Percentiles rank a stretch among this genome's conserved stretches.
These are phyloP conservation scores for Ypsolopha scabrella DNA, from an alignment of 2,888 invertebrate species.

Conservation along the genomic window DNA sequence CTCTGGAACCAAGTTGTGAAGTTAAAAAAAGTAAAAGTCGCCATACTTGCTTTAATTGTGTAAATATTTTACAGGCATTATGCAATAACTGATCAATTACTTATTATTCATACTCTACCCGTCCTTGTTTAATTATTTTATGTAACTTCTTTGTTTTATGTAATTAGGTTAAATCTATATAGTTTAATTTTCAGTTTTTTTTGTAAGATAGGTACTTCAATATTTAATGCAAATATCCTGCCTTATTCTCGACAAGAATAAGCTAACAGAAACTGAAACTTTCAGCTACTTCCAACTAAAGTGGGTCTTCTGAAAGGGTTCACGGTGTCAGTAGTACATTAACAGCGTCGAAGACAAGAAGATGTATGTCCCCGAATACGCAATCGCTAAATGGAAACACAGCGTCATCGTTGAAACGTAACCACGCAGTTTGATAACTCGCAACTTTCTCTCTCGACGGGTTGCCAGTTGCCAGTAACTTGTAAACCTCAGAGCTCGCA, in stretches of 20 bases:
- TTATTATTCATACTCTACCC: slow-evolving; percentile 19
- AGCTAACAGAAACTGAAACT: neutral
- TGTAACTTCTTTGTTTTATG: neutral
- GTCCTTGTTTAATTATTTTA: slow-evolving; percentile 9
- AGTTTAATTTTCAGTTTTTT: too few species aligned
- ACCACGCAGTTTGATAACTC: slow-evolving; percentile 64
- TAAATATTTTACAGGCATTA: slow-evolving; percentile 53
- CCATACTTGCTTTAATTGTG: slow-evolving; percentile 50
- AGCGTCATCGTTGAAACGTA: slow-evolving; percentile 63
- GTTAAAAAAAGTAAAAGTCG: slow-evolving; percentile 55
- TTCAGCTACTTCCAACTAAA: slow-evolving; percentile 16
- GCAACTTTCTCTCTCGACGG: slow-evolving; percentile 57
- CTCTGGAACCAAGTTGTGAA: neutral
- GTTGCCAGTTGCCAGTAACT: neutral
- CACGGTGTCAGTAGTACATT: slow-evolving; percentile 61
- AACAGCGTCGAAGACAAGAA: slow-evolving; percentile 39
- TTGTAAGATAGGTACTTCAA: too few species aligned
- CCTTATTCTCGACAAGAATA: neutral
- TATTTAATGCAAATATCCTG: neutral
- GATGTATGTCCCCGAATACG: slow-evolving; percentile 64
- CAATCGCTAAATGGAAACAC: slow-evolving; percentile 49
- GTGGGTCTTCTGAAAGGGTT: slow-evolving; percentile 38
- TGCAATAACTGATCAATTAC: slow-evolving; percentile 43
- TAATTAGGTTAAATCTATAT: neutral
- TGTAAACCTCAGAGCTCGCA: slow-evolving; percentile 1